phyloP scores from a whole-genome alignment of 2,797 vertebrate species.

The Acanthurus leucopareius region DNA sequence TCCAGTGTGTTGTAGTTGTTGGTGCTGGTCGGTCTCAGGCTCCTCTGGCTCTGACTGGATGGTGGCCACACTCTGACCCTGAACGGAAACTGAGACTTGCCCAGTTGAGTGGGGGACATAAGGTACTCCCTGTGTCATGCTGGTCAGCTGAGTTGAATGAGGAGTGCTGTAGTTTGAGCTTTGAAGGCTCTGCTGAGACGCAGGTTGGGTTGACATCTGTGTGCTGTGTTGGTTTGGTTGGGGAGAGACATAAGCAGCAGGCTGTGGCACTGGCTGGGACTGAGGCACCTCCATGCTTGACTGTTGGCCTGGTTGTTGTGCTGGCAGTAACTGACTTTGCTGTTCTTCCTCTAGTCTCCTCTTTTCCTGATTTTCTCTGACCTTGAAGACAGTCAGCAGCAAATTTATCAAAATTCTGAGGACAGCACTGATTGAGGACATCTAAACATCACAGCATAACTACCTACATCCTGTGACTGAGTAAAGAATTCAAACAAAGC shows the following conservation, averaged over 20 bases:
- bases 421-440: background rate
- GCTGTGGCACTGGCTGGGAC: conserved; percentile 65
- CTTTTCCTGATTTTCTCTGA: conserved; percentile 96
- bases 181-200: conserved; percentile 73
- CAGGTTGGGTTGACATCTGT: conserved; percentile 81
- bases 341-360: conserved; percentile 91
- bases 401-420: conserved; percentile 9
- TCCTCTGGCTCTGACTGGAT: conserved; percentile 92
- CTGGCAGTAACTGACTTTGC: conserved; percentile 67
- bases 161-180: conserved; percentile 68
- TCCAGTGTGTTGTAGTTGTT: conserved; percentile 87
- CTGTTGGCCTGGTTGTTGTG: conserved; percentile 66
- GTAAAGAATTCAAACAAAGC: background rate
- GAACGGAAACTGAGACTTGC: conserved; percentile 68
- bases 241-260: conserved; percentile 62
- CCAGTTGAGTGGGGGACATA: conserved; percentile 73
- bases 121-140: conserved; percentile 58
- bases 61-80: conserved; percentile 75
- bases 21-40: conserved; percentile 92
- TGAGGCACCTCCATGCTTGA: conserved; percentile 62
- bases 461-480: background rate
- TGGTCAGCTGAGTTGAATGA: conserved; percentile 61
- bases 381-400: conserved; percentile 70
- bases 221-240: conserved; percentile 73
- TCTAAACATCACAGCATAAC: conserved; percentile 7